Evolutionary conservation across 2,797 vertebrate genomes (phyloP), one percentile per base, ranked within the genome.

Genomic region (Catostomus latipinnis): DNA sequence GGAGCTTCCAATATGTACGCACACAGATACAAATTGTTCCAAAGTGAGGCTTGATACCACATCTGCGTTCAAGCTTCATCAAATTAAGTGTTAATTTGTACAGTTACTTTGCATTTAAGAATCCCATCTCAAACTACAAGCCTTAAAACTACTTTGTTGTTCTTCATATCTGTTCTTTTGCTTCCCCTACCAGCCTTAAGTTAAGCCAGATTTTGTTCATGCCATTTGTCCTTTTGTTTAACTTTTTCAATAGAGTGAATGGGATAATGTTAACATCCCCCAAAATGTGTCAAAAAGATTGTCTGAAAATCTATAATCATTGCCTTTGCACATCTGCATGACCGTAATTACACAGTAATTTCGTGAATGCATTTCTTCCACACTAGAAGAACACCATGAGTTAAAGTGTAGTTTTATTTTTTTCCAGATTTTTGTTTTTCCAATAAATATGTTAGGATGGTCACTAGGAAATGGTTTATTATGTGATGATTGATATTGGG

Each of bases 281-380:
- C 77, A 53, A 82, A 79, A 87, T 1, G 69, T 81, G 77, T 86
- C 66, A 77, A 74, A 81, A 86, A 84, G 76, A 87, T 86, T 87
- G 70, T 82, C 86, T 82, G 81, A 86, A 87, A 88, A 84, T 88
- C 76, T 58, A 83, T 81, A 86, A 72, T 10, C 67, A 88, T 91
- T 90, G 90, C 89, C 90, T 92, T 92, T 91, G 90, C 90, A 93
- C 92, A 89, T 86, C 81, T 87, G 72, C 86, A 87, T 62, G 74
- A 87, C 82, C 86, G 88, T 58, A 14, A 61, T 77, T 72, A 61
- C 66, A 61, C 76, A 81, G 81, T 75, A 18, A 81, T 76, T 79
- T 71, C 16, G 46, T 82, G 54, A 77, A 74, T 82, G 70, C 86
- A 81, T 80, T 58, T 69, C 22, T 81, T 82, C 60, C 53, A 71